Conservation (phyloP, 2,113 vertebrate genomes). For the Psilopogon haemacephalus region DNA sequence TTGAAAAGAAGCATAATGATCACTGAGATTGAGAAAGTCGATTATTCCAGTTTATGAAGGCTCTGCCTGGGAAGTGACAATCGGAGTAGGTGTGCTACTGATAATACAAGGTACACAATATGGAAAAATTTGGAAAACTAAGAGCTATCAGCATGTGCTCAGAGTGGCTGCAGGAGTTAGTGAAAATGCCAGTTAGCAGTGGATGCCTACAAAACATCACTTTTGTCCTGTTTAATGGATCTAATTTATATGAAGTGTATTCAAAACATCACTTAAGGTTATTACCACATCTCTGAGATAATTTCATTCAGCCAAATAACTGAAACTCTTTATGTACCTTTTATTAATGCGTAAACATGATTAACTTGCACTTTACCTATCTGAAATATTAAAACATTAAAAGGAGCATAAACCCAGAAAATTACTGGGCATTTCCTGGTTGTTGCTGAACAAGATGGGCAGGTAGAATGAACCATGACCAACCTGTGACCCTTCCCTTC, state of each 20-base stretch:
- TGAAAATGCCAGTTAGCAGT: background rate
- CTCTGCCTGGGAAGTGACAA: background rate
- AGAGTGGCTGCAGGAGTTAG: constrained; percentile 6
- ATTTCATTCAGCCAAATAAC: constrained; percentile 52
- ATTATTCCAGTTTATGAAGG: background rate
- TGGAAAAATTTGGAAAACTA: background rate
- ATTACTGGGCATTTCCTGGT: constrained; percentile 37
- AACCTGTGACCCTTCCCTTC: constrained; percentile 8
- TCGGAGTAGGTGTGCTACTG: background rate
- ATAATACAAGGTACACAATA: background rate
- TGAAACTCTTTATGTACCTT: constrained; percentile 36
- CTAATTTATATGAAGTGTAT: constrained; percentile 49
- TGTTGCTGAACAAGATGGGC: constrained; percentile 1
- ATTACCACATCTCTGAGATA: constrained; percentile 34
- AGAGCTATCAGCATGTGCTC: background rate
- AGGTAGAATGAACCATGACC: constrained; percentile 38
- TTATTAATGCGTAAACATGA: constrained; percentile 62
- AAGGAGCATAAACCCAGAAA: constrained; percentile 49
- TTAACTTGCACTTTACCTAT: constrained; percentile 55
- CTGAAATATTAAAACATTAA: constrained; percentile 41
- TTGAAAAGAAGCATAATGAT: background rate
- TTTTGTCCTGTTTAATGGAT: constrained; percentile 19
- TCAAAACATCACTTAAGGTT: constrained; percentile 61
- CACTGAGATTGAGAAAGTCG: background rate
- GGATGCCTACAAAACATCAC: background rate